Conservation (phyloP, 1,140 invertebrate species). For the Andrena cerasifolii region DNA sequence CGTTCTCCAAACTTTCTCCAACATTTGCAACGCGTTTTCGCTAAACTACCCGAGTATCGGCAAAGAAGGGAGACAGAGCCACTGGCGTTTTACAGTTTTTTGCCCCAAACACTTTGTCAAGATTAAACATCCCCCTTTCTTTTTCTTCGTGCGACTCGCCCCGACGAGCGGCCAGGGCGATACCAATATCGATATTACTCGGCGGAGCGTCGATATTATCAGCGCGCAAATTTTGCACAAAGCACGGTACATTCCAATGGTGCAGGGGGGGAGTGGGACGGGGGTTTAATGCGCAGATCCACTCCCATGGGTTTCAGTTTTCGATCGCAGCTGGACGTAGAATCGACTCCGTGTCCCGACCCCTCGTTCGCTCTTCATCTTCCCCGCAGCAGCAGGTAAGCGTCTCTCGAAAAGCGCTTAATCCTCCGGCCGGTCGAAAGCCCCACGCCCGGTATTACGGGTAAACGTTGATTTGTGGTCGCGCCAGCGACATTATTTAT, state of each 20-base stretch:
- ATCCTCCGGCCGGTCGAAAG: constrained; percentile 65
- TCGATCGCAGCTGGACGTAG: constrained; percentile 50
- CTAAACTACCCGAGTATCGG: not conserved
- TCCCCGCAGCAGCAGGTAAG: constrained; percentile 43
- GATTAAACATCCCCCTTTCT: not conserved
- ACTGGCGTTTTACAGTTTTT: not conserved
- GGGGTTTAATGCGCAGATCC: constrained; percentile 57
- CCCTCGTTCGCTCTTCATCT: constrained; percentile 41
- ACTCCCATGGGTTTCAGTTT: constrained; percentile 56
- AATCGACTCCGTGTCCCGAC: constrained; percentile 6
- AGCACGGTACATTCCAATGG: constrained; percentile 39
- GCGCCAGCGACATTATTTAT: constrained; percentile 70
- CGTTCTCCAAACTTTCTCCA: not conserved
- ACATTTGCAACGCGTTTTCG: not conserved
- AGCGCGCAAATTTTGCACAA: constrained; percentile 49
- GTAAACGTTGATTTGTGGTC: constrained; percentile 74
- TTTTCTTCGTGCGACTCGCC: not conserved
- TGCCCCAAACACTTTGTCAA: not conserved
- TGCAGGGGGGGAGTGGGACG: constrained; percentile 22
- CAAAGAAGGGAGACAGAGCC: not conserved
- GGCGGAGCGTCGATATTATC: constrained; percentile 42
- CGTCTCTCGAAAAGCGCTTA: constrained; percentile 67
- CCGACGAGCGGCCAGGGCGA: not conserved
- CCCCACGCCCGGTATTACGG: constrained; percentile 65
- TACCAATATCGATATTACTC: constrained; percentile 51